A percentile compares a stretch with the other conserved stretches of the same genome.
phyloP scores from a whole-genome alignment of 2,113 vertebrate genomes.

The Psophia crepitans region DNA sequence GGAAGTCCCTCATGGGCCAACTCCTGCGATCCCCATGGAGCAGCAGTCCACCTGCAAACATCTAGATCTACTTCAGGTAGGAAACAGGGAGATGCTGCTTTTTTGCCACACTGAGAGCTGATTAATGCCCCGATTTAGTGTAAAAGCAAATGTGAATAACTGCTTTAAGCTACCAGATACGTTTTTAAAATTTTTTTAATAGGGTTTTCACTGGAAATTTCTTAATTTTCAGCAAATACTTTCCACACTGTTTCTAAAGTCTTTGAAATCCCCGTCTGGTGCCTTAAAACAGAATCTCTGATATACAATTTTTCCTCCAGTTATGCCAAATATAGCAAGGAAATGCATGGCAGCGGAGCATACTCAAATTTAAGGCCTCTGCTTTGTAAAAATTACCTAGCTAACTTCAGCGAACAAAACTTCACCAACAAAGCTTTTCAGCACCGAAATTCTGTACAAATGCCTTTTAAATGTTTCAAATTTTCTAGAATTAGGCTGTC shows the following conservation, averaged over 20 bases:
- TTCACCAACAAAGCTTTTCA: conserved; percentile 25
- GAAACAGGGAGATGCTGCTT: not conserved
- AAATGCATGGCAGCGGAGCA: not conserved
- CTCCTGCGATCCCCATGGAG: fast-evolving
- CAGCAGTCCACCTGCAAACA: not conserved
- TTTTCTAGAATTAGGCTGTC: conserved; percentile 69
- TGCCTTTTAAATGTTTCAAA: conserved; percentile 52
- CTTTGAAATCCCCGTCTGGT: conserved; percentile 64
- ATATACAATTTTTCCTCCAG: conserved; percentile 28
- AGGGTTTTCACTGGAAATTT: conserved; percentile 64
- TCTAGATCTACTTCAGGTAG: not conserved
- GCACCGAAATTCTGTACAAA: conserved; percentile 31
- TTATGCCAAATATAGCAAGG: conserved; percentile 40
- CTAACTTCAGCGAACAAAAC: conserved; percentile 26
- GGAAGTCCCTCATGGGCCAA: not conserved
- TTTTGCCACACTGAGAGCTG: not conserved
- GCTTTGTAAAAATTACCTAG: conserved; percentile 28
- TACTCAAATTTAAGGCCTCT: not conserved
- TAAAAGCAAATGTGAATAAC: conserved; percentile 26
- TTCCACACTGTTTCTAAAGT: conserved; percentile 33
- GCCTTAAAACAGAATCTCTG: conserved; percentile 70
- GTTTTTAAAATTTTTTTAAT: conserved; percentile 3
- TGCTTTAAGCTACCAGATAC: conserved; percentile 32
- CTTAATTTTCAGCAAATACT: conserved; percentile 63
- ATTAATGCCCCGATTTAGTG: conserved; percentile 12